These are phyloP conservation scores for Caenorhabditis parvicauda DNA, from an alignment of 2,888 invertebrate genomes.

Conservation along the genomic window DNA sequence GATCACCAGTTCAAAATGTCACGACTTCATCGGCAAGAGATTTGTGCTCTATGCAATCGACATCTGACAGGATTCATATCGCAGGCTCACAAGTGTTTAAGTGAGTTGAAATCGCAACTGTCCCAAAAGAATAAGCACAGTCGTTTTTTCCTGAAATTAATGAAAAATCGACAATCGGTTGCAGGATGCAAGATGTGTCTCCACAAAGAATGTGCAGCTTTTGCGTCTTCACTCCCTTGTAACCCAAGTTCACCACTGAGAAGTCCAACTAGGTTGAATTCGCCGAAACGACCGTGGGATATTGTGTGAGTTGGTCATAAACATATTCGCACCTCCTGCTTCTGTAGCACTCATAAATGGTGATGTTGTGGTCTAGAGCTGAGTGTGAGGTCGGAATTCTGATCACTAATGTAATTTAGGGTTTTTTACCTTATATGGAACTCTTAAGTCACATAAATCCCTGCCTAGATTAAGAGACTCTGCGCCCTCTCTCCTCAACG, in stretches of 20 bases:
- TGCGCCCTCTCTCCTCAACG: too few species aligned
- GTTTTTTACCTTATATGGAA: too few species aligned
- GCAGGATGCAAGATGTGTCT: slow-evolving; percentile 80
- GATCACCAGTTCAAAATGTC: slow-evolving; percentile 66
- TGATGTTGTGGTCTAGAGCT: too few species aligned
- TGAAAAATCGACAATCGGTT: too few species aligned
- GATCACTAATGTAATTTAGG: too few species aligned
- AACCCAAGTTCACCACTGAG: slow-evolving; percentile 64
- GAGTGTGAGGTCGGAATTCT: too few species aligned
- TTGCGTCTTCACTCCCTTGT: slow-evolving; percentile 70
- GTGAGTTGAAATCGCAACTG: slow-evolving; percentile 36
- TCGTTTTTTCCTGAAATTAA: too few species aligned
- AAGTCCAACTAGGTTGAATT: slow-evolving; percentile 40
- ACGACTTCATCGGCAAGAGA: slow-evolving; percentile 76
- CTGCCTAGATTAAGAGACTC: too few species aligned
- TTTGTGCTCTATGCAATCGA: slow-evolving; percentile 79
- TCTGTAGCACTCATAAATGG: too few species aligned
- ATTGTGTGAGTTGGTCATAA: slow-evolving; percentile 39
- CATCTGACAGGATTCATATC: slow-evolving; percentile 73
- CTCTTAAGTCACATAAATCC: too few species aligned
- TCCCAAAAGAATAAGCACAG: too few species aligned
- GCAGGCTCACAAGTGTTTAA: slow-evolving; percentile 68
- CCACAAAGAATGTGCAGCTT: slow-evolving; percentile 85
- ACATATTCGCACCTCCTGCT: too few species aligned
- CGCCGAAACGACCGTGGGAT: slow-evolving; percentile 47